A percentile compares a stretch with the other conserved stretches of the same genome.
phyloP scores from a whole-genome alignment of 2,113 vertebrate species.

The Oreochromis aureus region DNA sequence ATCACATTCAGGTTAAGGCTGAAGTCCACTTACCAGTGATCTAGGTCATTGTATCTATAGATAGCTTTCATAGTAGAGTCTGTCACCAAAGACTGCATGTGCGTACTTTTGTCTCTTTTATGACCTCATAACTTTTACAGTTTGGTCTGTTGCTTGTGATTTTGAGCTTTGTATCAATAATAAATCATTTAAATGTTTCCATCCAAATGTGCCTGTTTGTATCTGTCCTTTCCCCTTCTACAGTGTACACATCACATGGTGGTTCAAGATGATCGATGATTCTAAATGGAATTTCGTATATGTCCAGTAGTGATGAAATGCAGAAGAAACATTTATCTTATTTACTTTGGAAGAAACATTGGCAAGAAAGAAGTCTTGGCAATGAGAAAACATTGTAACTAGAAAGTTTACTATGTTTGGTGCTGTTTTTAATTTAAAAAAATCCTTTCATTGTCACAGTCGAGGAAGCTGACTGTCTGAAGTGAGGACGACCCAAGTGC shows the following conservation, averaged over 20 bases:
- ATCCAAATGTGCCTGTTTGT: background rate
- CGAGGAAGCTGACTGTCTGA: background rate
- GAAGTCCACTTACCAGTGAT: background rate
- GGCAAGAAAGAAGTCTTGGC: background rate
- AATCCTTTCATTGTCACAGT: background rate
- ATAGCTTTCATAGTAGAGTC: background rate
- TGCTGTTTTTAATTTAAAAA: background rate
- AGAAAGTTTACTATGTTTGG: background rate
- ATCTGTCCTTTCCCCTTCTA: background rate
- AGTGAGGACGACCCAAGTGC: background rate
- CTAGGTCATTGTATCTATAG: background rate
- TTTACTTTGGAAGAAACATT: background rate
- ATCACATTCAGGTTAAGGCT: background rate
- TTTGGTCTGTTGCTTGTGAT: background rate
- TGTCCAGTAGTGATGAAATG: fast-evolving
- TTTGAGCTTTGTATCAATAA: background rate
- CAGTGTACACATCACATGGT: background rate
- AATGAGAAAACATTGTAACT: background rate
- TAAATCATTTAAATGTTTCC: background rate
- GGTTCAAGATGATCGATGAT: background rate
- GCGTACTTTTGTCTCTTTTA: background rate
- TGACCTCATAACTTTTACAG: background rate
- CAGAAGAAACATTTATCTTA: fast-evolving
- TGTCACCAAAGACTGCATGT: background rate
- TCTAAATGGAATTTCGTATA: background rate